Base-by-base conservation (phyloP, 2,888 invertebrate genomes). In the Mesochorus sp. region DNA sequence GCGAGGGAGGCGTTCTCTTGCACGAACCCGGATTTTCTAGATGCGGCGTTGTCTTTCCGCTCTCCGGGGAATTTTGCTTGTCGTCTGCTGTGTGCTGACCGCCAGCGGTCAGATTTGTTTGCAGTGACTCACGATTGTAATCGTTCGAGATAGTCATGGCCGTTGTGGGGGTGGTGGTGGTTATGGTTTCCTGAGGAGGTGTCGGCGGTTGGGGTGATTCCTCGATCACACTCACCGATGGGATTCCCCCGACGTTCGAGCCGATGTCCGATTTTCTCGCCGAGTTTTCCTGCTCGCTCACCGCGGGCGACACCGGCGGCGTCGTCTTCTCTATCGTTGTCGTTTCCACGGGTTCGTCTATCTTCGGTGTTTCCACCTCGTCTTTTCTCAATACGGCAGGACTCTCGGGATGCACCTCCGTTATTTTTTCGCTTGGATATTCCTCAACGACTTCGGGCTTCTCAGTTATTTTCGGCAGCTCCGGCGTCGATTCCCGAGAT, bases 1-100 rank as follows among this genome's bases (percentile, higher is more conserved):
- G 92, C 8, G 92, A 91, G 3, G 93, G 92, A 24, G 92, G 92
- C 0, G 93, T 92, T 53, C 92, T 91, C 80, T 93, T 92, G 0
- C 92, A 90, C 0, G 92, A 91, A n/a, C 90, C 91, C 14, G 90
- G 90, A 85, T 90, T 91, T 6, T 92, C 91, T 12, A 90, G 81
- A 72, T 91, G 91, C 0, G 92, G 91, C 0, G 92, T 91, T 2
- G 91, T 91, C 73, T 91, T 92, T 1, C 91, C 92, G 61, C 91
- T 91, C 31, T 91, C 91, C 0, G 91, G 88, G 0, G 89, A 89
- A 81, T 89, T 86, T n/a, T 90, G 82, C 28, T 91, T 91, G 1
- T 91, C 91, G 3, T 90, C 91, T 0, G n/a, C n/a, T n/a, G 86
- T 62, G 6, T 87, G 87, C 0, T 78, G 80, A n/a, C n/a, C n/a